Conservation (phyloP, 2,888 invertebrate species). For the Latrodectus hesperus region DNA sequence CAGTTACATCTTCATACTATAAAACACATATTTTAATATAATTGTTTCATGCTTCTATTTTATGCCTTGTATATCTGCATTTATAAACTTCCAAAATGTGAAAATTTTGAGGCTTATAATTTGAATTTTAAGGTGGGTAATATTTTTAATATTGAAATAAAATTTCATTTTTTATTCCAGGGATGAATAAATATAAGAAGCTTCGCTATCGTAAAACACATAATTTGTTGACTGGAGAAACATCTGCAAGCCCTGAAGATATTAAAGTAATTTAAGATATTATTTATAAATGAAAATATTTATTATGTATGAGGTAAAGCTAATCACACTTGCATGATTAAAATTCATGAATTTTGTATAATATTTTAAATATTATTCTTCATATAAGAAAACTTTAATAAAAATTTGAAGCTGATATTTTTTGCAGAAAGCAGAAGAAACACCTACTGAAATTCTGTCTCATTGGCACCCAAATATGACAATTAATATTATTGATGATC, state of each 20-base stretch:
- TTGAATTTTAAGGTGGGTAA: too few species aligned
- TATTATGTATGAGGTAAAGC: background rate
- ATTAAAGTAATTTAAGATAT: slow-evolving; percentile 76
- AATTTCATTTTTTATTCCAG: slow-evolving; percentile 71
- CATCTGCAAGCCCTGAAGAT: slow-evolving; percentile 84
- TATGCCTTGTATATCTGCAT: too few species aligned
- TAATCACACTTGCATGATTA: background rate
- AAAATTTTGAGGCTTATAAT: too few species aligned
- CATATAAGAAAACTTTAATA: background rate
- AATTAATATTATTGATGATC: slow-evolving; percentile 94
- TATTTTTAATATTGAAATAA: background rate
- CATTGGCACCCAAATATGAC: slow-evolving; percentile 99
- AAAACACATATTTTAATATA: too few species aligned
- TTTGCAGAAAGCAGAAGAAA: slow-evolving; percentile 82
- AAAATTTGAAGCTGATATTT: background rate
- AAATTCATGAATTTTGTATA: background rate
- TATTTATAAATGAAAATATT: background rate
- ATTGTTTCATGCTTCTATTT: too few species aligned
- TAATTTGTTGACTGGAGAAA: slow-evolving; percentile 94
- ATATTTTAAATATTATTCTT: background rate
- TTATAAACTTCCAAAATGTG: too few species aligned
- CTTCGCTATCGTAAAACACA: slow-evolving; percentile 89
- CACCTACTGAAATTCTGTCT: slow-evolving; percentile 90
- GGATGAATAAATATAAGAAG: slow-evolving; percentile 92
- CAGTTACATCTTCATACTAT: too few species aligned